phyloP scores from a whole-genome alignment of 2,888 invertebrate species.

The Tetanocera ferruginea region DNA sequence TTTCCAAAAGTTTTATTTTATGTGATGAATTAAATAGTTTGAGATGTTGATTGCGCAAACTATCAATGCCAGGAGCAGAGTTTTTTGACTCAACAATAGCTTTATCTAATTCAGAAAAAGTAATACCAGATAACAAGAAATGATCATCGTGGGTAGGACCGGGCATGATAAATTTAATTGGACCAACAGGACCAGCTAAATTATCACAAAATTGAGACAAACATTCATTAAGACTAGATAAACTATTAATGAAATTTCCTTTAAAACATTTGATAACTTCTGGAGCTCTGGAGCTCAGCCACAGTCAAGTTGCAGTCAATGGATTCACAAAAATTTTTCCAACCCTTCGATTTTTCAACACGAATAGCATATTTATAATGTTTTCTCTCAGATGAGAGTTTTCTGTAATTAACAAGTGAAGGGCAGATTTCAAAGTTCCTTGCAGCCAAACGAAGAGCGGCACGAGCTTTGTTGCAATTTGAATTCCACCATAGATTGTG shows the following conservation, averaged over 20 bases:
- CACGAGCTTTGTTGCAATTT: neutral
- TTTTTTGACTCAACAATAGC: slow-evolving; percentile 9
- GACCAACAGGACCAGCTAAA: slow-evolving; percentile 4
- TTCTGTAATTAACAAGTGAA: neutral
- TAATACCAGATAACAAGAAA: neutral
- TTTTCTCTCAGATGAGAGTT: neutral
- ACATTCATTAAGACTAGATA: neutral
- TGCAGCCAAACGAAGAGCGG: neutral
- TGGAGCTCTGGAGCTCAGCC: slow-evolving; percentile 32
- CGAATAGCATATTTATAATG: neutral
- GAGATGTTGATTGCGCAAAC: slow-evolving; percentile 1
- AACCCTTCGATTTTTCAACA: neutral
- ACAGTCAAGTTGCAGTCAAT: slow-evolving; percentile 17
- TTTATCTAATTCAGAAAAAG: slow-evolving; percentile 2
- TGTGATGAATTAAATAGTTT: slow-evolving; percentile 6
- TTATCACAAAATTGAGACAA: slow-evolving; percentile 1
- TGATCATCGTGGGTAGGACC: neutral
- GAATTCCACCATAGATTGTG: neutral
- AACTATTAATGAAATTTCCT: neutral
- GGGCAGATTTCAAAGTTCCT: neutral
- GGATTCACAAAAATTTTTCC: neutral
- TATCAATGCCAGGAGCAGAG: neutral
- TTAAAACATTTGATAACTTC: neutral
- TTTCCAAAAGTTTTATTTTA: neutral
- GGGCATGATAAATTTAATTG: neutral